A percentile compares a stretch with the other conserved stretches of the same genome.
phyloP scores from a whole-genome alignment of 2,113 vertebrate genomes.

The Tragelaphus scriptus region DNA sequence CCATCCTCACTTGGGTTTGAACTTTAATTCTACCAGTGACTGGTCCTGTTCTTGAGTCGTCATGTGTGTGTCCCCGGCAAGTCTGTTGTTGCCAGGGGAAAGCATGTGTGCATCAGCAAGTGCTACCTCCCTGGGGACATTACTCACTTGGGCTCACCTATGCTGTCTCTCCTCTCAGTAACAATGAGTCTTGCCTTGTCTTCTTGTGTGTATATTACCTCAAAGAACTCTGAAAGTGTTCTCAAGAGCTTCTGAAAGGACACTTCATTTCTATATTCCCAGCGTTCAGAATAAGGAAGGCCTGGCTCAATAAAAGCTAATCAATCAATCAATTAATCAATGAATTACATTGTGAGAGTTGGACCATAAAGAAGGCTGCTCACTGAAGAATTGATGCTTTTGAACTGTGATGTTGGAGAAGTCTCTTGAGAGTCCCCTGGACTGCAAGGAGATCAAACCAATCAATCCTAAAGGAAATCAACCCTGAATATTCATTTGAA shows the following conservation, averaged over 20 bases:
- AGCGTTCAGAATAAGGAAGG: not conserved
- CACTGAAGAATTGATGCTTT: not conserved
- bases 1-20: not conserved
- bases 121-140: not conserved
- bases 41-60: not conserved
- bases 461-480: not conserved
- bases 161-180: not conserved
- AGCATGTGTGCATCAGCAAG: not conserved
- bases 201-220: not conserved
- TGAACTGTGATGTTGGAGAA: not conserved
- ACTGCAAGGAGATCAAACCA: not conserved
- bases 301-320: not conserved
- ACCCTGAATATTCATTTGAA: not conserved
- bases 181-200: not conserved
- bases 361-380: not conserved
- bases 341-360: not conserved
- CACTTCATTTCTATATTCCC: not conserved
- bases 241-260: not conserved
- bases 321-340: not conserved
- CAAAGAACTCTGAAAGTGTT: not conserved
- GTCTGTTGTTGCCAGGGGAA: too few relatives aligned
- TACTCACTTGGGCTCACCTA: not conserved
- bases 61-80: not conserved
- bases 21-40: not conserved
- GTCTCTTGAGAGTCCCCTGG: not conserved